Evolutionary conservation across 2,888 invertebrate genomes (phyloP), one percentile per base, ranked within the genome.

Genomic region (Cybosia mesomella): DNA sequence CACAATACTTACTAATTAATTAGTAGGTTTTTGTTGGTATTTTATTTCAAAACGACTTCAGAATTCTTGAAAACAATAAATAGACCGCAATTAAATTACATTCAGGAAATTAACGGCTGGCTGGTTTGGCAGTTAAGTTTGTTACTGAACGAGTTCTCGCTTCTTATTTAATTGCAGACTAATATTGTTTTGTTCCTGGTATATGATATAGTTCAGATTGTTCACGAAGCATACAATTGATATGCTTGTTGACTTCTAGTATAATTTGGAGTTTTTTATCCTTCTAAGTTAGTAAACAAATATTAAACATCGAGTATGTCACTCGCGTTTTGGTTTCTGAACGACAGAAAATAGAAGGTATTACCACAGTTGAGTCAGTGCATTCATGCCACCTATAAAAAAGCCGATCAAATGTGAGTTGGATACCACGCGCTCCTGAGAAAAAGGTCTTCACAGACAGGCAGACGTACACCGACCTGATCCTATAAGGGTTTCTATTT

Each of bases 121-220:
- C 49, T 49, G 49, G 49, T 49, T 49, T 1, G 49, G 43, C 43
- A 43, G 8, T 49, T 49, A 49, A 49, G 18, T 49, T 49, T 9
- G 49, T 49, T 49, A 18, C 49, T n/a, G 49, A 49, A 49, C 49
- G n/a, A n/a, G 49, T 49, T 49, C 49, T 49, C 49, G 49, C 49
- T 18, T 49, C 18, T 43, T 49, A 49, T 49, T 49, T 49, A n/a
- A 49, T 49, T 49, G 9, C 49, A 8, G n/a, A 15, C 18, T 18
- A 58, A 58, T 18, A 32, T 32, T n/a, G n/a, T 8, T 49, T n/a
- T 49, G 49, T 49, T 49, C n/a, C 49, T n/a, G 49, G n/a, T 49
- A n/a, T n/a, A 49, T 49, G n/a, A n/a, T 49, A 49, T 49, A 49
- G 49, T 49, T 49, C 9, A n/a, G 49, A 49, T 49, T n/a, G 49